Base-by-base conservation (phyloP, 2,113 vertebrate genomes). In the Brachionichthys hirsutus region DNA sequence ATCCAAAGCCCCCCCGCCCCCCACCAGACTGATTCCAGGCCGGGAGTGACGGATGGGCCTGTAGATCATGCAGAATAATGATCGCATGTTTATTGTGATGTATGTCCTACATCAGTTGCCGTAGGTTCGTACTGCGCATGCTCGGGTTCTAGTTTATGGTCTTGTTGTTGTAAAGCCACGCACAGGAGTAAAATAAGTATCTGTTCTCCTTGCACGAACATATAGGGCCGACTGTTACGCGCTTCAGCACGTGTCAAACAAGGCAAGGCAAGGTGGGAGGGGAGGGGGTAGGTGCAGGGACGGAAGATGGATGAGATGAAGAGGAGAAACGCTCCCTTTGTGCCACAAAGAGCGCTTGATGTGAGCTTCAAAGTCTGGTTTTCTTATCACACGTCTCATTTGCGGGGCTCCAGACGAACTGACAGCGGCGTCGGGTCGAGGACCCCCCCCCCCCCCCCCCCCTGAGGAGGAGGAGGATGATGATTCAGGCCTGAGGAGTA, bases 351-450 rank as follows among this genome's bases (percentile, higher is more conserved):
- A 70, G 61, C 54, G 79, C 86, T 85, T 89, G 82, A 88, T 88
- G 81, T 67, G 76, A 68, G 78, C 88, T 87, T 89, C 85, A 89
- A 89, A 88, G 85, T 82, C 85, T 65, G 78, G 62, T 67, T 76
- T 78, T 79, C 82, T 82, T 88, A 87, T 88, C 88, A 71, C 82
- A 87, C 78, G 82, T 88, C 85, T 89, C 75, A 79, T 88, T 83
- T 85, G 82, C 51, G 73, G 54, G 70, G 62, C 69, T 82, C 66
- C 83, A 85, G 80, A 86, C 78, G 75, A 77, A 83, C 80, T 85
- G 77, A 81, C 83, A 85, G 79, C 73, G 51, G 68, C 52, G 10
- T 36, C 8, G 66, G 75, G 81, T 83, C 62, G 79, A 83, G 71
- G 77, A 81, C 75, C 77, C 79, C 44, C 34, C 73, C 73, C 24